phyloP scores from a whole-genome alignment of 1,140 invertebrate genomes.

The Octopus sinensis region DNA sequence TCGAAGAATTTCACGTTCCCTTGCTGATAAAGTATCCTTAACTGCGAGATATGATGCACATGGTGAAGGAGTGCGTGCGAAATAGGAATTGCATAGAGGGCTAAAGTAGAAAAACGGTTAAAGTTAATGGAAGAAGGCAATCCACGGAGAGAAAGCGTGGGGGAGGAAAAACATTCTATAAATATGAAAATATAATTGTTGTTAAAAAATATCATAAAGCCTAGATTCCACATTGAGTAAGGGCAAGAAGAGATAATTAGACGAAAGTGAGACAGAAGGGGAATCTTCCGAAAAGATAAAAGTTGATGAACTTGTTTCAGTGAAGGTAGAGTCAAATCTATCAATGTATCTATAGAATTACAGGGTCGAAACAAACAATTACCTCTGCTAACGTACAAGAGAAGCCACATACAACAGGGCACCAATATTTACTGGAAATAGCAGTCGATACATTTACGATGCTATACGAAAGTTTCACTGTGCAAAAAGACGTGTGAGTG shows the following conservation, averaged over 20 bases:
- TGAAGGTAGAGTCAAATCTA: too few relatives aligned
- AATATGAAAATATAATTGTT: conserved; percentile 76
- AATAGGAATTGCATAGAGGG: conserved; percentile 81
- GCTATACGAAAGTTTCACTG: too few relatives aligned
- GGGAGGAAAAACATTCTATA: conserved; percentile 84
- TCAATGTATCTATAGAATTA: too few relatives aligned
- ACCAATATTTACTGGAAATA: too few relatives aligned
- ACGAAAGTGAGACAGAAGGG: conserved; percentile 34
- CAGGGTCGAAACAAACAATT: too few relatives aligned
- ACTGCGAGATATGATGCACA: conserved; percentile 93
- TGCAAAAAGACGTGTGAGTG: too few relatives aligned
- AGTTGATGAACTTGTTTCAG: conserved; percentile 35
- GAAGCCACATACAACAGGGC: too few relatives aligned
- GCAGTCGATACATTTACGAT: too few relatives aligned
- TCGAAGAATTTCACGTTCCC: conserved; percentile 91
- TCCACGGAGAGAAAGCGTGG: conserved; percentile 72
- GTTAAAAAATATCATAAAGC: conserved; percentile 57
- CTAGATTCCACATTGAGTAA: conserved; percentile 58
- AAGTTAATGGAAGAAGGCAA: conserved; percentile 81
- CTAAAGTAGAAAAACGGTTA: conserved; percentile 78
- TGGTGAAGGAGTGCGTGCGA: conserved; percentile 83
- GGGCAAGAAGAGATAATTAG: conserved; percentile 55
- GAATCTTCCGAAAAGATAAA: conserved; percentile 33
- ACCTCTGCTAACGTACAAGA: too few relatives aligned
- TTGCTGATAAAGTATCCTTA: conserved; percentile 91